Base-by-base conservation (phyloP, 2,113 vertebrate genomes). In the Abramis brama region DNA sequence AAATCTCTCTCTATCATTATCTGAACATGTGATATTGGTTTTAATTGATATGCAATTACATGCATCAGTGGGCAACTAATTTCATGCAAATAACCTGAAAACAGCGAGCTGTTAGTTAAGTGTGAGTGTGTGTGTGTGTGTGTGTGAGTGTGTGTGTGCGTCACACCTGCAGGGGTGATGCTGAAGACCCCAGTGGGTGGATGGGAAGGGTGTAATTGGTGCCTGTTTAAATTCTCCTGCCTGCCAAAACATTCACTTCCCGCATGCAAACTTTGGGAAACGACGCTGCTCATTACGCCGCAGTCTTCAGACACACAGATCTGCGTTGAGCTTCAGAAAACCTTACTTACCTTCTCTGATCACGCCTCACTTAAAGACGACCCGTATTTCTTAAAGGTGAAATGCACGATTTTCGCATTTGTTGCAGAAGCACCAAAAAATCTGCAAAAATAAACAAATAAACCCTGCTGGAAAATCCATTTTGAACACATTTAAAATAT, bases 21-120 rank as follows among this genome's bases (percentile, higher is more conserved):
- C 50, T 64, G 57, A 59, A 86, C 45, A 30, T 52, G 62, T 68
- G 59, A 57, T 82, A 64, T 66, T 70, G 70, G 39, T 84, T 55
- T 68, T 86, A 89, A 87, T 89, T 82, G 78, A 71, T 84, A 70
- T 45, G 30, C 74, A 86, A 87, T 88, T 84, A 87, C 33, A n/a
- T 68, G 60, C 57, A 84, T 73, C 68, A 80, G 52, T 33, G 6
- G 75, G 77, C 47, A 68, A 59, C 66, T 86, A 66, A 83, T 86
- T 83, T 75, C 79, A 87, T 83, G 86, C 86, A 87, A 83, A 87
- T 83, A 83, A 83, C 33, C 50, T 83, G 66, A 23, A 73, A 83
- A 83, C 68, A 83, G 64, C 21, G 81, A 83, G 50, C 70, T 66
- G 30, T 50, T 52, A 64, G 25, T 47, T 21, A 19, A 25, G 76